These are phyloP conservation scores for Chrysotoxum bicinctum DNA, from an alignment of 2,888 invertebrate genomes.

Conservation along the genomic window DNA sequence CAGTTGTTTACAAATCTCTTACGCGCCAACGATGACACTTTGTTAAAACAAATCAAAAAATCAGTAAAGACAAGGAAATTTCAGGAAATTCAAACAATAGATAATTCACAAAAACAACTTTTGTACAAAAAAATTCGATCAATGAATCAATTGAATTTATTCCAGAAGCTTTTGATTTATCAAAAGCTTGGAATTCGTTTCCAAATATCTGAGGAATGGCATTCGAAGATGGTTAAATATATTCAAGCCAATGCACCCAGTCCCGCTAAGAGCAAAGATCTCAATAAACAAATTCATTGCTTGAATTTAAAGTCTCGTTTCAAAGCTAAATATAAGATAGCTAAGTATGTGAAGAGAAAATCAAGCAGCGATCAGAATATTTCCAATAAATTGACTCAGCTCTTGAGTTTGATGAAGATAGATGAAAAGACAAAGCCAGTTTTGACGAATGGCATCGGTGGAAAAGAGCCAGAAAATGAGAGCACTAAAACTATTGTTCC, in stretches of 20 bases:
- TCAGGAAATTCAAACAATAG: constrained; percentile 40
- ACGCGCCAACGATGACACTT: constrained; percentile 76
- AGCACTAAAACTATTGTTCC: neutral
- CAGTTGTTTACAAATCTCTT: constrained; percentile 76
- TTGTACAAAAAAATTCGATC: constrained; percentile 77
- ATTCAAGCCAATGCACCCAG: constrained; percentile 72
- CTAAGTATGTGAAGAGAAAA: constrained; percentile 72
- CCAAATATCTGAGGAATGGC: constrained; percentile 74
- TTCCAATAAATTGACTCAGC: constrained; percentile 75
- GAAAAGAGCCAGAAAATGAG: neutral
- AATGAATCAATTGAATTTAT: constrained; percentile 78
- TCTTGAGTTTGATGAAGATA: constrained; percentile 76
- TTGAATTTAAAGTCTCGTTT: constrained; percentile 77
- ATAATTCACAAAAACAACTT: constrained; percentile 72
- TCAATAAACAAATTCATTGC: constrained; percentile 74
- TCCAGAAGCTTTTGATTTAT: constrained; percentile 79
- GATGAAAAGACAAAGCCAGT: constrained; percentile 1
- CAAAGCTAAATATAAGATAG: constrained; percentile 78
- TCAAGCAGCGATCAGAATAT: constrained; percentile 73
- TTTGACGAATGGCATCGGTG: constrained; percentile 37
- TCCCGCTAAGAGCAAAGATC: constrained; percentile 14
- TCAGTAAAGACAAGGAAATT: constrained; percentile 66
- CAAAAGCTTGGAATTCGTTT: constrained; percentile 78
- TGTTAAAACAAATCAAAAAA: constrained; percentile 75
- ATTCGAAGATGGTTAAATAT: constrained; percentile 74